Base-by-base conservation (phyloP, 2,888 invertebrate species). In the Gastracanthus pulcherrimus region DNA sequence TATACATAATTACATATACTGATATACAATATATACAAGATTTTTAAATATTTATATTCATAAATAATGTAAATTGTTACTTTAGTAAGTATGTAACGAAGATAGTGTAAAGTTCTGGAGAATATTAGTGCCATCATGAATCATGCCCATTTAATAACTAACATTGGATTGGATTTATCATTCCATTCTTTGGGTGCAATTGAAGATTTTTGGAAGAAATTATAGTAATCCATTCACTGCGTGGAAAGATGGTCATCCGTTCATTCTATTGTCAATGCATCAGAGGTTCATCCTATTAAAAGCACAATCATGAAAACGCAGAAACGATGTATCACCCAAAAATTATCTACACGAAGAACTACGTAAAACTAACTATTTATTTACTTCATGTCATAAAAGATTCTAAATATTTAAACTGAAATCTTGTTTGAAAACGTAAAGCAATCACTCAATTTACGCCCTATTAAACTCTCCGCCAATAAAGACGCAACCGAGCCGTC, bases 181-280 rank as follows among this genome's bases (percentile, higher is more conserved):
- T 41, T 55, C 19, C n/a, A 29, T 16, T 2, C 76, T 58, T 67
- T n/a, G 36, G 31, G n/a, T 13, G n/a, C 26, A 23, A 51, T 51
- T 51, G 23, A 16, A 64, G 34, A 62, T 51, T 51, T 23, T 66
- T 26, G 31, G 34, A 51, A 51, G 36, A 64, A 75, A 75, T 75
- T 45, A 75, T 19, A 75, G 51, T 51, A 7, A 26, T 55, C 36
- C 48, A 36, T 26, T 66, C 55, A 51, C 5, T 66, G 55, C 55
- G n/a, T 23, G 51, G 34, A 11, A 23, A 67, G 67, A 38, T 58
- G 19, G 29, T 38, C 31, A 31, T 13, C 2, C 29, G 51, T 41
- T 31, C 11, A 9, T 19, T 19, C 26, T 41, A 34, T 60, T 26
- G 60, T 60, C 41, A 29, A 3, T 31, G 36, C 75, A 64, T 45